phyloP scores from a whole-genome alignment of 2,888 invertebrate species.

The Orthosia gothica region DNA sequence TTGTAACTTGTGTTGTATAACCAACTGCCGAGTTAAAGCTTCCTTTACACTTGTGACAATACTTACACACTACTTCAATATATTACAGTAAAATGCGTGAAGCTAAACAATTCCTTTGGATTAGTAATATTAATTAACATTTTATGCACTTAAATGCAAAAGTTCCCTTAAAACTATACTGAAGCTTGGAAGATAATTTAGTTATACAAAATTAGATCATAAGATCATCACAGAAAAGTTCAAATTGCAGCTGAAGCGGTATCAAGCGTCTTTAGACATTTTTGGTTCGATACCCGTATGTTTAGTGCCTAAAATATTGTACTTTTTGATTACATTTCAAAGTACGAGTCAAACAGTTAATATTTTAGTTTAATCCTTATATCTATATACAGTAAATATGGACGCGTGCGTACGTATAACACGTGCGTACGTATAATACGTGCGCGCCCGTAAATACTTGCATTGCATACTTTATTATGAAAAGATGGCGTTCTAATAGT shows the following conservation, averaged over 20 bases:
- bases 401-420: conserved; percentile 38
- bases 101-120: conserved; percentile 62
- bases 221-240: conserved; percentile 56
- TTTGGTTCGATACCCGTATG: conserved; percentile 69
- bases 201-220: conserved; percentile 58
- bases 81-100: conserved; percentile 61
- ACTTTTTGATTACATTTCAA: conserved; percentile 38
- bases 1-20: conserved; percentile 13
- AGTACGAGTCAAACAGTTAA: conserved; percentile 44
- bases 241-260: conserved; percentile 57
- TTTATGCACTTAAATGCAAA: conserved; percentile 62
- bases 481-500: conserved; percentile 5
- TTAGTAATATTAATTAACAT: conserved; percentile 68
- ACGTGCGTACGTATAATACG: conserved; percentile 50
- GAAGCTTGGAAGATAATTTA: conserved; percentile 41
- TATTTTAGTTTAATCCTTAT: conserved; percentile 48
- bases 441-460: conserved; percentile 29
- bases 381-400: conserved; percentile 30
- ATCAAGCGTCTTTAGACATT: conserved; percentile 64
- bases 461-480: conserved; percentile 1
- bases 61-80: conserved; percentile 61
- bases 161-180: conserved; percentile 50
- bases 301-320: conserved; percentile 50
- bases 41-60: conserved; percentile 65
- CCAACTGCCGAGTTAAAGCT: conserved; percentile 74